A percentile compares a stretch with the other conserved stretches of the same genome.
Conservation (phyloP, 2,113 vertebrate species). For the Pleuronectes platessa region DNA sequence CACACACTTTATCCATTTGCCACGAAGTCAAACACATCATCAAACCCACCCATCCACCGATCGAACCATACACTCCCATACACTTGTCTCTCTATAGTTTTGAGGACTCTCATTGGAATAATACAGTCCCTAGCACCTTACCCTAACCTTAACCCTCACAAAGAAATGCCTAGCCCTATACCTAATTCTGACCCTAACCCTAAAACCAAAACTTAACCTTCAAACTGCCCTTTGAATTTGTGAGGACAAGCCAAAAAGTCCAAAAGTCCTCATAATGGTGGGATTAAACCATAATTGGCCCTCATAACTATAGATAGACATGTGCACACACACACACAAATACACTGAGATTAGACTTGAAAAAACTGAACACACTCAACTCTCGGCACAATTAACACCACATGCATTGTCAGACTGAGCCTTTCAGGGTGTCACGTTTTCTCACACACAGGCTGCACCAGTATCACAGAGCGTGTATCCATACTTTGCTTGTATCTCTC, state of each 20-base stretch:
- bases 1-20: constrained; percentile 49
- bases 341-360: constrained; percentile 53
- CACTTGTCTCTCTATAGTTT: not conserved
- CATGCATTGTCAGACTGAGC: constrained; percentile 62
- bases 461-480: not conserved
- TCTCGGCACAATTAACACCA: constrained; percentile 70
- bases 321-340: constrained; percentile 6
- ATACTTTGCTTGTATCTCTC: constrained; percentile 23
- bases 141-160: too few species aligned
- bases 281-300: too few species aligned
- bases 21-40: constrained; percentile 62
- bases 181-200: too few species aligned
- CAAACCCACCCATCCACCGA: constrained; percentile 49
- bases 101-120: too few species aligned
- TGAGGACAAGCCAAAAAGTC: too few species aligned
- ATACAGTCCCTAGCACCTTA: too few species aligned
- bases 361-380: constrained; percentile 46
- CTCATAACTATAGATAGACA: constrained; percentile 1
- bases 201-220: too few species aligned
- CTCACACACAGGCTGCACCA: not conserved
- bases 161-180: too few species aligned
- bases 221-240: too few species aligned
- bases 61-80: not conserved
- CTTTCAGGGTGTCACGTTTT: constrained; percentile 40
- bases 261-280: too few species aligned